A percentile compares a stretch with the other conserved stretches of the same genome.
phyloP scores from a whole-genome alignment of 2,113 vertebrate genomes.

The Otolemur garnettii region DNA sequence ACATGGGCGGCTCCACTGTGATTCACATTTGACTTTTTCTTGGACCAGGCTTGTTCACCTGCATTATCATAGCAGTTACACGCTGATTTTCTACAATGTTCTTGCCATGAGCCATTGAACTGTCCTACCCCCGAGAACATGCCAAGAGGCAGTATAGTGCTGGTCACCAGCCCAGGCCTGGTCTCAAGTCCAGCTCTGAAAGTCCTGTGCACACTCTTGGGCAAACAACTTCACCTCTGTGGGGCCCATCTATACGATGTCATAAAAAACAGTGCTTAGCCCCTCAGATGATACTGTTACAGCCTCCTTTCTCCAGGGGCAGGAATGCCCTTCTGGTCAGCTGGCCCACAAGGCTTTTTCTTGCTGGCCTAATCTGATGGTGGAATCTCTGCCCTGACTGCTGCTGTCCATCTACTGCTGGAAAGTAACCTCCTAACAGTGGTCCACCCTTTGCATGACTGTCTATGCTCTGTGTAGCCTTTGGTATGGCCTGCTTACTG shows the following conservation, averaged over 20 bases:
- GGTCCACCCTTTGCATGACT: background rate
- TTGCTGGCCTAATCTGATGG: background rate
- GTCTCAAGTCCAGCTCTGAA: background rate
- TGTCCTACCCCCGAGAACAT: background rate
- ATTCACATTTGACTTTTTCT: constrained; percentile 10
- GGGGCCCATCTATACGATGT: too few species aligned
- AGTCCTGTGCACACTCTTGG: background rate
- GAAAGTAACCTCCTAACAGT: background rate
- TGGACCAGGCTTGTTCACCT: background rate
- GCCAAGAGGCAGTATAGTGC: background rate
- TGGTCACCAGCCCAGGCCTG: background rate
- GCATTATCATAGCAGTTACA: background rate
- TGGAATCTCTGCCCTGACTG: background rate
- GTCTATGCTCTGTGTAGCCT: background rate
- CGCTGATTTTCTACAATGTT: background rate
- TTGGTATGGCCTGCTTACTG: background rate
- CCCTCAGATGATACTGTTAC: background rate
- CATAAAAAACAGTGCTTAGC: background rate
- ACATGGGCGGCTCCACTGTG: background rate
- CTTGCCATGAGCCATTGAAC: background rate
- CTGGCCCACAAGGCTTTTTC: rapidly evolving
- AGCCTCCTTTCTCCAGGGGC: background rate
- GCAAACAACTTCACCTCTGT: background rate
- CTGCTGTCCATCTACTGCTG: background rate
- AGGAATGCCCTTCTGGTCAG: background rate